Percentiles rank a stretch among this genome's conserved stretches.
Conservation (phyloP, 2,113 vertebrate genomes). For the Cromileptes altivelis region DNA sequence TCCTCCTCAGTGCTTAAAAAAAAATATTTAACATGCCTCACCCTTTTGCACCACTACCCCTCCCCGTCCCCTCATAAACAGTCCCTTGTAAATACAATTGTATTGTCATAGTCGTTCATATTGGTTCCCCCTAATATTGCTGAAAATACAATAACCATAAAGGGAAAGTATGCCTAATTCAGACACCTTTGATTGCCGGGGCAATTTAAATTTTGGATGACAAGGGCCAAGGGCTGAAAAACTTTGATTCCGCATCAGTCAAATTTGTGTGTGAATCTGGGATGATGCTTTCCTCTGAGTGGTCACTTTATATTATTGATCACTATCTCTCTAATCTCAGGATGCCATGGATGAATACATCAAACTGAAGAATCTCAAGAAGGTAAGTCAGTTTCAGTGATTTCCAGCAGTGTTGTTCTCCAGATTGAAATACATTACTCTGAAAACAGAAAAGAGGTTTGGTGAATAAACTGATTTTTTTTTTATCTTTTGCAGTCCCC, state of each 20-base stretch:
- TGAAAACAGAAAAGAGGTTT: background rate
- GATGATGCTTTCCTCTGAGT: background rate
- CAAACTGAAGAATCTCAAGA: conserved; percentile 85
- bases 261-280: background rate
- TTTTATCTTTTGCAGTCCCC: conserved; percentile 80
- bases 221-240: background rate
- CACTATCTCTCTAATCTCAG: conserved; percentile 64
- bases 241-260: background rate
- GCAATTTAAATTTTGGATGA: background rate
- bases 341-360: conserved; percentile 84
- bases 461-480: conserved; percentile 1
- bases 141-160: background rate
- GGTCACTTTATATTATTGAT: background rate
- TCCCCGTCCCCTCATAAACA: no score
- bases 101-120: background rate
- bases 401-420: background rate
- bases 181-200: background rate
- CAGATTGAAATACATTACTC: background rate
- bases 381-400: conserved; percentile 66
- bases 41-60: no score
- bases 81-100: no score
- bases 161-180: background rate
- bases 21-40: no score
- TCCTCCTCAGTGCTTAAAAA: no score
- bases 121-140: background rate